Evolutionary conservation across 2,797 vertebrate species (phyloP).

Genomic region (Rhabdophis nuchalis): DNA sequence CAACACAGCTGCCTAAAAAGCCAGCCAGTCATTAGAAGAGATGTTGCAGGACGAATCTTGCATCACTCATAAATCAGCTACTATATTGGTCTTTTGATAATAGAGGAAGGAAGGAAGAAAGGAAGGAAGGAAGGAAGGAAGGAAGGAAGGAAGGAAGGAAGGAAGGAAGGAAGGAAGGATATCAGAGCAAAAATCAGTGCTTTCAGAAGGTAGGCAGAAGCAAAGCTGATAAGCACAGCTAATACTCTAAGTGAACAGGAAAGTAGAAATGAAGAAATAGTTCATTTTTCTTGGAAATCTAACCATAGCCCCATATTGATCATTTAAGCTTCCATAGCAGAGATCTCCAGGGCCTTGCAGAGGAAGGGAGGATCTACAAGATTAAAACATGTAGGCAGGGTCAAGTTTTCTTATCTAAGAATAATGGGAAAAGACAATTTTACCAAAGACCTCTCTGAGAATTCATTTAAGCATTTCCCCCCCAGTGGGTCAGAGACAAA

Average conservation of each 20-base stretch:
- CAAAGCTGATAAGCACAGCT: background rate
- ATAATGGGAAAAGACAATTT: background rate
- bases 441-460: background rate
- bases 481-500: background rate
- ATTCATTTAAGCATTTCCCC: background rate
- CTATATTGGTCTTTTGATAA: constrained; percentile 28
- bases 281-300: background rate
- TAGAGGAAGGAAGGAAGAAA: background rate
- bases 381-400: background rate
- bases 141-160: background rate
- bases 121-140: background rate
- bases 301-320: background rate
- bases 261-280: background rate
- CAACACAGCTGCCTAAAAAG: constrained; percentile 37
- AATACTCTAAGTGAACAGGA: background rate
- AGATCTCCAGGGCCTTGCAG: too few species aligned
- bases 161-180: background rate
- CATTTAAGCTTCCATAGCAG: background rate
- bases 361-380: background rate
- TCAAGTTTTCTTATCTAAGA: background rate
- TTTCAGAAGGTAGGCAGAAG: background rate
- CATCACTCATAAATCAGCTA: background rate
- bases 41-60: constrained; percentile 3
- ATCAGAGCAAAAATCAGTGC: background rate
- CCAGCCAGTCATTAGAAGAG: constrained; percentile 45